phyloP scores from a whole-genome alignment of 2,113 vertebrate species.

The Macroglossus sobrinus region DNA sequence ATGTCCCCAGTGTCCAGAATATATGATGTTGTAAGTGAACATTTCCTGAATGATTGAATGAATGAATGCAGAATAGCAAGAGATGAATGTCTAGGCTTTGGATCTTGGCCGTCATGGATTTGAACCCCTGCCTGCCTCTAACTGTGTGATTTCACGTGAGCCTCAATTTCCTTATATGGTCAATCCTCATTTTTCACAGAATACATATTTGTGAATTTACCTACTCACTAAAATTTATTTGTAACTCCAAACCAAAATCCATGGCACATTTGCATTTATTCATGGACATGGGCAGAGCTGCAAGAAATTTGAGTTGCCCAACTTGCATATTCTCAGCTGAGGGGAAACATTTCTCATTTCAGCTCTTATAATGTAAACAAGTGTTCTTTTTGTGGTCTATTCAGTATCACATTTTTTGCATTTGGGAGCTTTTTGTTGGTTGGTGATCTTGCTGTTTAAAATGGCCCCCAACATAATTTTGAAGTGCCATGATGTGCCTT shows the following conservation, averaged over 20 bases:
- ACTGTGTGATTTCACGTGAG: neutral
- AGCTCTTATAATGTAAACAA: neutral
- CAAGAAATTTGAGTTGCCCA: neutral
- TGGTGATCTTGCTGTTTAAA: neutral
- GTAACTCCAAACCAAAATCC: neutral
- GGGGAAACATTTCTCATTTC: neutral
- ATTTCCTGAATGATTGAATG: neutral
- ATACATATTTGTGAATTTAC: neutral
- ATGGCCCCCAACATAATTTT: neutral
- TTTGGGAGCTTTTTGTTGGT: neutral
- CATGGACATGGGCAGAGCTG: neutral
- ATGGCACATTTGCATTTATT: neutral
- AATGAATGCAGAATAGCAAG: neutral
- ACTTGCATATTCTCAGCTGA: neutral
- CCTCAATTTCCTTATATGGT: neutral
- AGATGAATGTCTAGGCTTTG: neutral
- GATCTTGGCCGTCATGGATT: neutral
- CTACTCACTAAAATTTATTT: neutral
- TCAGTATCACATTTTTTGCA: neutral
- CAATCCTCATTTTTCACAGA: neutral
- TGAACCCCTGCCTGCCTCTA: neutral
- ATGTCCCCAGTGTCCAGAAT: neutral
- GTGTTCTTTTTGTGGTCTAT: neutral
- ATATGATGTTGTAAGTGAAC: neutral
- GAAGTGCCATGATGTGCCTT: neutral